Evolutionary conservation across 2,113 vertebrate genomes (phyloP), one percentile per base, ranked within the genome.

Genomic region (Lathamus discolor): DNA sequence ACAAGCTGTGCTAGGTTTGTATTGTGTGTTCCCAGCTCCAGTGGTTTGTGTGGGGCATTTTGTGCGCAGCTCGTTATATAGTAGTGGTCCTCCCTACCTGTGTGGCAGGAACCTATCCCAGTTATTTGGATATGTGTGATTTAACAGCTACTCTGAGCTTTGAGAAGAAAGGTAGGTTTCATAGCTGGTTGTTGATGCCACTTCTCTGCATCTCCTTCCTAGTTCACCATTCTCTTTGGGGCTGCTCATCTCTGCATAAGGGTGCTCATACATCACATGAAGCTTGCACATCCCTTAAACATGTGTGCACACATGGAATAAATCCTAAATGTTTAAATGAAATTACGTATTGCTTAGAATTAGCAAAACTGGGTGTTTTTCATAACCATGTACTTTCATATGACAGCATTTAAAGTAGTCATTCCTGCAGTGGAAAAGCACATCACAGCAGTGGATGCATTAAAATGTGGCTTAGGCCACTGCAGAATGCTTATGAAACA

Each of bases 51-150:
- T 12, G n/a, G 7, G 46, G 28, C 0, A 0, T 24, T 75, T 37
- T 24, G 17, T 44, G 15, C 39, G 51, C 19, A 4, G 14, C 44
- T 91, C 0, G 0, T 77, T 52, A 41, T 11, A 2, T 1, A 1
- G 17, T 13, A 29, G 14, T 13, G 10, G 14, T 51, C 14, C 41
- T 85, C 16, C 52, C 29, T 15, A 31, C 44, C 29, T 46, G 15
- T 43, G 17, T 70, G 62, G 23, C 23, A 7, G 17, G 59, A 82
- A 57, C 7, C 17, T 46, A 43, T 44, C 39, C 70, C 57, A 70
- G 8, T 73, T 64, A 28, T 0, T 59, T 44, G 1, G 1, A 8
- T 27, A 7, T 19, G 11, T 25, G 4, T 15, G 52, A 46, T 41
- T 78, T 10, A 35, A 11, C 16, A 17, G 33, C 51, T 43, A 1